phyloP scores from a whole-genome alignment of 2,113 vertebrate genomes.

The Prinia subflava region DNA sequence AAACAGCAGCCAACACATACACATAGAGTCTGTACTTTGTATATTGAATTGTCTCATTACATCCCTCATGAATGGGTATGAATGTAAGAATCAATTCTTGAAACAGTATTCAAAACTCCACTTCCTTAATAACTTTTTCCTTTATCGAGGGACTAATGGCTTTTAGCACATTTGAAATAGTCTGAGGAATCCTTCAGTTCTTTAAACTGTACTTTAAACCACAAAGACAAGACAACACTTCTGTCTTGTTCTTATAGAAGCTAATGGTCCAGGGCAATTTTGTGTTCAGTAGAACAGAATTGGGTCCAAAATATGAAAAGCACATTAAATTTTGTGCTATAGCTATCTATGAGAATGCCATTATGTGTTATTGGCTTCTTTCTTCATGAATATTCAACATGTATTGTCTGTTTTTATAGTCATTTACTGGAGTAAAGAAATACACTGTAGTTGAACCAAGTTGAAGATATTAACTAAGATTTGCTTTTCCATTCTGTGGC shows the following conservation, averaged over 20 bases:
- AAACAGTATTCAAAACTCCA: not conserved
- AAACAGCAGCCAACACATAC: not conserved
- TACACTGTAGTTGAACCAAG: not conserved
- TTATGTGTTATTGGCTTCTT: not conserved
- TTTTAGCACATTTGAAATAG: not conserved
- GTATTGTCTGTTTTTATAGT: not conserved
- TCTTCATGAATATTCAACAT: not conserved
- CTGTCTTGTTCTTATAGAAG: not conserved
- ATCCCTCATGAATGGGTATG: not conserved
- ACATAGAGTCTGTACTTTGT: not conserved
- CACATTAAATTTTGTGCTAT: not conserved
- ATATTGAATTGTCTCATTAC: not conserved
- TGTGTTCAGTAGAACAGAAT: not conserved
- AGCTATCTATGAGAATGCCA: not conserved
- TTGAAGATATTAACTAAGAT: not conserved
- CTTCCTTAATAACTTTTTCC: not conserved
- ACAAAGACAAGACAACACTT: not conserved
- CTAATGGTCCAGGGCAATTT: not conserved
- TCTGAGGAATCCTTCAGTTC: not conserved
- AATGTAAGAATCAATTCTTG: not conserved
- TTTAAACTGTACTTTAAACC: not conserved
- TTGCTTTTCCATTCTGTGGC: not conserved
- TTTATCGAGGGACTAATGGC: not conserved
- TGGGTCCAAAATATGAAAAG: not conserved
- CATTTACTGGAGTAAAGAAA: not conserved